Percentiles rank a stretch among this genome's conserved stretches.
phyloP scores from a whole-genome alignment of 1,140 invertebrate species.

The Aporrectodea caliginosa region DNA sequence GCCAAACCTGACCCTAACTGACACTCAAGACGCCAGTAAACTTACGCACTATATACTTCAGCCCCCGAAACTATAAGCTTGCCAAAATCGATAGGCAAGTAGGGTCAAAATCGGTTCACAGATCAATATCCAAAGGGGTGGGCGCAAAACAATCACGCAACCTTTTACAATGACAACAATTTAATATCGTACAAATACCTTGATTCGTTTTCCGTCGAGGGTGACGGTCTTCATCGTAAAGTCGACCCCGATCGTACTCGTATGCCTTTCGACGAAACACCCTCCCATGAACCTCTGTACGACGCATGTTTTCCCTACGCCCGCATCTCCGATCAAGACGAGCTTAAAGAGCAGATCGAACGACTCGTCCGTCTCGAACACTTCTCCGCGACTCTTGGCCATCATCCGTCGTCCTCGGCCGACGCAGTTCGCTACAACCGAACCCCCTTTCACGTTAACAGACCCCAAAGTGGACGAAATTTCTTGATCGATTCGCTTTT shows the following conservation, averaged over 20 bases:
- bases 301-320: constrained; percentile 55
- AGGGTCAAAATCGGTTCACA: too few species aligned
- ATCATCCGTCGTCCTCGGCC: neutral
- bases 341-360: constrained; percentile 56
- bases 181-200: constrained; percentile 71
- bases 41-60: too few species aligned
- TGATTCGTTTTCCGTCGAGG: constrained; percentile 86
- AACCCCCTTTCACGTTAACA: neutral
- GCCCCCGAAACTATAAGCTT: too few species aligned
- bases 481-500: neutral
- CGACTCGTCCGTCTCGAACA: constrained; percentile 42
- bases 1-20: too few species aligned
- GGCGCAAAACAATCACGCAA: too few species aligned
- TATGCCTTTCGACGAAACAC: constrained; percentile 85
- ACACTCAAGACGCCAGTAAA: too few species aligned
- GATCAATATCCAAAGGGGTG: too few species aligned
- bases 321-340: constrained; percentile 55
- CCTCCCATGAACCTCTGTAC: constrained; percentile 89
- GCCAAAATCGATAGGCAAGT: too few species aligned
- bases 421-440: neutral
- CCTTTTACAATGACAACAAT: too few species aligned
- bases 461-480: too few species aligned
- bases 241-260: constrained; percentile 91
- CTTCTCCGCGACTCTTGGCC: neutral
- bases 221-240: constrained; percentile 94